These are phyloP conservation scores for Rutilus rutilus DNA, from an alignment of 2,113 vertebrate genomes.

Conservation along the genomic window DNA sequence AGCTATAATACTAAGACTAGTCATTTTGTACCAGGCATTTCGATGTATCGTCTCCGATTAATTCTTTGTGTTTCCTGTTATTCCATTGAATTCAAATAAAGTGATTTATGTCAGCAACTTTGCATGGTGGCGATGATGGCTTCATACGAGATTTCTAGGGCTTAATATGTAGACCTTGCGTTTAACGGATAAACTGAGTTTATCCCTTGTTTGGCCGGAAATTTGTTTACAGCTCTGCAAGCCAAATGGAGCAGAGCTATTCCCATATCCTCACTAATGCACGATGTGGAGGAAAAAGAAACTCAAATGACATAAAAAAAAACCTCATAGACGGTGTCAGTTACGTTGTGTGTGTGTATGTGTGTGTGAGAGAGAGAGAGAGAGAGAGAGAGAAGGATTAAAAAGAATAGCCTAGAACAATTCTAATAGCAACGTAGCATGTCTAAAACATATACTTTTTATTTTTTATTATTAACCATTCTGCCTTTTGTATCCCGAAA, in stretches of 20 bases:
- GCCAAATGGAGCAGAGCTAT: not conserved
- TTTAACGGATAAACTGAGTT: conserved; percentile 24
- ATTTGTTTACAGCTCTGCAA: conserved; percentile 14
- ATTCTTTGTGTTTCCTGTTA: conserved; percentile 70
- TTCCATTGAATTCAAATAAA: conserved; percentile 72
- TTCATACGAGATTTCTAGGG: conserved; percentile 30
- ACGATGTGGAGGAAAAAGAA: not conserved
- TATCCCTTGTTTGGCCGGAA: conserved; percentile 17
- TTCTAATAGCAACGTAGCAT: not conserved
- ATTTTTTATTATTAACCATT: not conserved
- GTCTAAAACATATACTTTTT: not conserved
- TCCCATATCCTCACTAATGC: not conserved
- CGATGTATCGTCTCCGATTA: conserved; percentile 58
- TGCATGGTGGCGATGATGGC: conserved; percentile 20
- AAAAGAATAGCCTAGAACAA: not conserved
- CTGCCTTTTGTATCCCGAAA: not conserved
- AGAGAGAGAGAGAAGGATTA: not conserved
- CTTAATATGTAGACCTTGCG: conserved; percentile 19
- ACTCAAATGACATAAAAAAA: too few species aligned
- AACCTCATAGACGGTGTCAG: not conserved
- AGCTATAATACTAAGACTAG: conserved; percentile 59
- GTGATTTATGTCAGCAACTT: conserved; percentile 63
- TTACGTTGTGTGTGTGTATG: not conserved
- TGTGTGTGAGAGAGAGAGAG: not conserved
- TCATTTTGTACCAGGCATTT: conserved; percentile 55